Base-by-base conservation (phyloP, 92 coral and sea anemone species). In the Siderastrea siderea region DNA sequence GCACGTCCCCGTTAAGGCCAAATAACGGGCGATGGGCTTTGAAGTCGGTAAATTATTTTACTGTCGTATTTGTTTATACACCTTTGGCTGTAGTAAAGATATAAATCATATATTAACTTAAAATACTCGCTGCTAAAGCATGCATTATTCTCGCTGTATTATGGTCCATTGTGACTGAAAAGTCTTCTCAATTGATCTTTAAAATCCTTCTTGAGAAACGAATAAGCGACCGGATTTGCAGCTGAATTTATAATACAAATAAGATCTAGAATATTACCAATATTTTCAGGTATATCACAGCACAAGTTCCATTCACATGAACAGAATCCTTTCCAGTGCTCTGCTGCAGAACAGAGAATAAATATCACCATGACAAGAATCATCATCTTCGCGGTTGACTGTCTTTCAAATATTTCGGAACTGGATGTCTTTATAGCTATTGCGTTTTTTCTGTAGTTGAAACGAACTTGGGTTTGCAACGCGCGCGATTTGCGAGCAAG, bases 401-500 rank as follows among this genome's bases (percentile, higher is more conserved):
- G 54, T 15, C 76, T 71, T 49, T 49, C 26, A 12, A 71, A 71
- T 46, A 19, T 7, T 53, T 38, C 66, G 4, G 65, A 55, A 46
- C 66, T 16, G 66, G 67, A 3, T 61, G 51, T 47, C n/a, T 53
- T 54, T 4, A 61, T 10, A 4, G 9, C 46, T 26, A 53, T 5
- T 51, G 81, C 17, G 16, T 44, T 10, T 7, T 38, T 53, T 43
- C 11, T 12, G 81, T 76, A 13, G 67, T 76, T 53, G 81, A 76
- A 76, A 55, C 81, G 81, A 55, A 76, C 67, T 10, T 76, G 81
- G 1, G 67, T 53, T 8, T 55, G 45, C 60, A 76, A 44, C 65
- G 16, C 81, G 48, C 65, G 65, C 26, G 81, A 38, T 46, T 76
- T 16, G 64, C 68, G 81, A 53, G 65, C 47, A 3, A 76, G 6